These are phyloP conservation scores for Heliothis virescens DNA, from an alignment of 1,140 invertebrate genomes.

Conservation along the genomic window DNA sequence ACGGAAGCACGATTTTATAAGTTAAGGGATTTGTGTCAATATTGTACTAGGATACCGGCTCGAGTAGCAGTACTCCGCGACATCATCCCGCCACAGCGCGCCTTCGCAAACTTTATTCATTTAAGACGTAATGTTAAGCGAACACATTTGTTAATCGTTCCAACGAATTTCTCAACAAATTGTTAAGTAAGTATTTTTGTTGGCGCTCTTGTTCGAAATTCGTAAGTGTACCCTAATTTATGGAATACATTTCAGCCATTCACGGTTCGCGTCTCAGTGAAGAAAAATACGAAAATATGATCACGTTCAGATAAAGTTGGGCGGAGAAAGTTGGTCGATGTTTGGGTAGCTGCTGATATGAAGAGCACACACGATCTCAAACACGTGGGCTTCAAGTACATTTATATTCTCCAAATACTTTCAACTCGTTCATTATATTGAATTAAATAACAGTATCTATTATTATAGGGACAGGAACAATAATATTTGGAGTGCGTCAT, in stretches of 20 bases:
- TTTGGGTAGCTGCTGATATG: constrained; percentile 70
- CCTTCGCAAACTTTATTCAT: constrained; percentile 76
- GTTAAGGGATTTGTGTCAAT: constrained; percentile 86
- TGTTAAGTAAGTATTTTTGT: constrained; percentile 80
- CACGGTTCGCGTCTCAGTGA: constrained; percentile 64
- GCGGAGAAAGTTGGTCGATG: constrained; percentile 62
- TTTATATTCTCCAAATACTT: constrained; percentile 13
- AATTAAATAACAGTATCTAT: neutral
- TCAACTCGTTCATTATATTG: neutral
- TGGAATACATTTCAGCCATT: constrained; percentile 77
- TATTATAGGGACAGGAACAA: neutral
- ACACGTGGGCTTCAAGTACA: neutral
- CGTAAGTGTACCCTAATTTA: constrained; percentile 78
- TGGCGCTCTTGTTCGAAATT: constrained; percentile 70
- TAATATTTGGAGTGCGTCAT: neutral
- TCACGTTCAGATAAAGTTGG: constrained; percentile 65
- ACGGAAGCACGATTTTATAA: constrained; percentile 84
- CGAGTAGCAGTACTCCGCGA: constrained; percentile 49
- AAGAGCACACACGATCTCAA: neutral
- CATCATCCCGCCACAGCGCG: constrained; percentile 38
- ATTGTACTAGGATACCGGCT: constrained; percentile 83
- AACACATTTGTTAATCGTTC: constrained; percentile 72
- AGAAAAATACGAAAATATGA: constrained; percentile 79
- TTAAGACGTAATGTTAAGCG: constrained; percentile 61
- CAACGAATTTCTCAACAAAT: constrained; percentile 65